Evolutionary conservation across 2,888 invertebrate species (phyloP), one percentile per base, ranked within the genome.

Genomic region (Junonia oenone): DNA sequence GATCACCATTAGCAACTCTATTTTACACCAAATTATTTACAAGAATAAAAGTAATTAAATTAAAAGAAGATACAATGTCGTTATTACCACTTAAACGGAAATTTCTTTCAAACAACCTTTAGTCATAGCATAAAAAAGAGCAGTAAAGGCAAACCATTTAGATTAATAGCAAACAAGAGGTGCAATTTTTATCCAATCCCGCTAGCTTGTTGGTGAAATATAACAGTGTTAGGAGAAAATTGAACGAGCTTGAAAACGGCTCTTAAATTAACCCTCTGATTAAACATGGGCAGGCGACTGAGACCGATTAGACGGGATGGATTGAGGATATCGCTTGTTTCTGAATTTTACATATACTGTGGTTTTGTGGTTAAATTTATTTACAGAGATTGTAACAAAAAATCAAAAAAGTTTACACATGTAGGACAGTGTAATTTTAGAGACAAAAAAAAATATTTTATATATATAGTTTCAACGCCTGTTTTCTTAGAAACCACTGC

Each of bases 161-260:
- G 58, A 58, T 60, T 45, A 52, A 86, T 79, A 73, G 76, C 66
- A 66, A 72, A 82, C 82, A 82, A 54, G 80, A 63, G 61, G 67
- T 65, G 74, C 73, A 78, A 84, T 86, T 86, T 86, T 85, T 82
- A 80, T 76, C 74, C 78, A 72, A 79, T 82, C 81, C 75, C 71
- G 65, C 71, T 67, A 60, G 69, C 81, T 75, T 81, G 81, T 81
- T 75, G 68, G 61, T 72, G 69, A 75, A 70, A 72, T 73, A 74
- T 69, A 65, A 63, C 52, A 55, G 62, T 50, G 58, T 59, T 46
- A 58, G 54, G 61, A 58, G 66, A 62, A 68, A 67, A 68, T 68
- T 67, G 65, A 60, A 65, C 59, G 59, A 55, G 46, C 53, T 55
- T 53, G 53, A 52, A 55, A 62, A 60, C 55, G 57, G 62, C 55